Percentiles rank a stretch among this genome's conserved stretches.
These are phyloP conservation scores for Escarpia spicata DNA, from an alignment of 2,888 invertebrate species.

Conservation along the genomic window DNA sequence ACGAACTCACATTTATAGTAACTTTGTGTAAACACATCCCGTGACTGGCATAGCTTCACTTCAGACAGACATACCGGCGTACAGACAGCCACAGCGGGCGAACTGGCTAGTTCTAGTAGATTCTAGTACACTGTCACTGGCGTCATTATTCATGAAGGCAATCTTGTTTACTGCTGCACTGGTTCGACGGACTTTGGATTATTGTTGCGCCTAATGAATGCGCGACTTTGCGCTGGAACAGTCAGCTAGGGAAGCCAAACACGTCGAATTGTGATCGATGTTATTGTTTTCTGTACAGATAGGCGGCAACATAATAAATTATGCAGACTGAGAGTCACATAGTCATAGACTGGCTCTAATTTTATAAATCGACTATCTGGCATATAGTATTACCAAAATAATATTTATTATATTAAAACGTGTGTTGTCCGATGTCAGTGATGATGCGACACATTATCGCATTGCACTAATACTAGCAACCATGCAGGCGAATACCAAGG, in stretches of 20 bases:
- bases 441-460: too few species aligned
- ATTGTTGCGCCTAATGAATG: background rate
- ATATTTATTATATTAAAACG: background rate
- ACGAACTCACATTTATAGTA: background rate
- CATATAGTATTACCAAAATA: background rate
- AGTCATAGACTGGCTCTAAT: background rate
- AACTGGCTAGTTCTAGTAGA: background rate
- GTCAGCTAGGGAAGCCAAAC: background rate
- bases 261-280: background rate
- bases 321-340: background rate
- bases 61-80: background rate
- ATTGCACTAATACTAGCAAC: too few species aligned
- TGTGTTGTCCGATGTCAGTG: background rate
- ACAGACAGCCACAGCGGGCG: background rate
- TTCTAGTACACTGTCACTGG: background rate
- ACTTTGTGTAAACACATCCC: background rate
- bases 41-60: background rate
- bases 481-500: too few species aligned
- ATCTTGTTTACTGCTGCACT: background rate
- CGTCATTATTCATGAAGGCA: slow-evolving; percentile 14
- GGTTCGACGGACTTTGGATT: background rate
- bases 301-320: background rate
- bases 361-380: background rate
- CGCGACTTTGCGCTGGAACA: background rate
- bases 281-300: background rate